A percentile compares a stretch with the other conserved stretches of the same genome.
Conservation (phyloP, 2,113 vertebrate genomes). For the Spea multiplicata region DNA sequence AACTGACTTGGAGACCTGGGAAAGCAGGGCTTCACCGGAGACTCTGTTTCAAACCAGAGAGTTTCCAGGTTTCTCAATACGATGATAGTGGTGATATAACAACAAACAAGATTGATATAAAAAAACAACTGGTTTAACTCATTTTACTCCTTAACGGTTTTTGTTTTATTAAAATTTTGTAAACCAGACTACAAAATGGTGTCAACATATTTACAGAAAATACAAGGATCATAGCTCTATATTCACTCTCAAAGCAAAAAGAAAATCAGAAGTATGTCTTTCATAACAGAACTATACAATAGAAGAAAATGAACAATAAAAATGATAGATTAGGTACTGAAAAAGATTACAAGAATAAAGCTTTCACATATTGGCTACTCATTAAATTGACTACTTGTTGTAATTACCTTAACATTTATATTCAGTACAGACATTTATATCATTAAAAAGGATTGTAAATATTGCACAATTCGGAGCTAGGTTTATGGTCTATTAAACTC, state of each 20-base stretch:
- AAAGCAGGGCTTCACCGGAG: too few relatives aligned
- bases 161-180: too few relatives aligned
- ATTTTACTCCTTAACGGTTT: too few relatives aligned
- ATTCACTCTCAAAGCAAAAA: constrained; percentile 52
- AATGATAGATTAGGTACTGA: constrained; percentile 69
- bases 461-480: constrained; percentile 55
- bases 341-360: constrained; percentile 75
- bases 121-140: too few relatives aligned
- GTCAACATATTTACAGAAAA: neutral
- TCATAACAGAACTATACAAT: constrained; percentile 64
- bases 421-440: constrained; percentile 62
- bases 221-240: neutral
- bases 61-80: too few relatives aligned
- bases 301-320: constrained; percentile 75
- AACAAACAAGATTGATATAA: too few relatives aligned
- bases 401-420: constrained; percentile 74
- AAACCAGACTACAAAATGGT: neutral
- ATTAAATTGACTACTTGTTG: constrained; percentile 69
- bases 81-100: too few relatives aligned
- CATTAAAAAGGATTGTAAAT: constrained; percentile 69
- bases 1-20: too few relatives aligned
- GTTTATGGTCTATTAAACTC: constrained; percentile 36
- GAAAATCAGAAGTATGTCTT: constrained; percentile 57
- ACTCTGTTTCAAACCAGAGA: too few relatives aligned
- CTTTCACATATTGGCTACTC: constrained; percentile 67